phyloP scores from a whole-genome alignment of 37 sponge, comb jelly and placozoan species.

The Ephydatia muelleri region DNA sequence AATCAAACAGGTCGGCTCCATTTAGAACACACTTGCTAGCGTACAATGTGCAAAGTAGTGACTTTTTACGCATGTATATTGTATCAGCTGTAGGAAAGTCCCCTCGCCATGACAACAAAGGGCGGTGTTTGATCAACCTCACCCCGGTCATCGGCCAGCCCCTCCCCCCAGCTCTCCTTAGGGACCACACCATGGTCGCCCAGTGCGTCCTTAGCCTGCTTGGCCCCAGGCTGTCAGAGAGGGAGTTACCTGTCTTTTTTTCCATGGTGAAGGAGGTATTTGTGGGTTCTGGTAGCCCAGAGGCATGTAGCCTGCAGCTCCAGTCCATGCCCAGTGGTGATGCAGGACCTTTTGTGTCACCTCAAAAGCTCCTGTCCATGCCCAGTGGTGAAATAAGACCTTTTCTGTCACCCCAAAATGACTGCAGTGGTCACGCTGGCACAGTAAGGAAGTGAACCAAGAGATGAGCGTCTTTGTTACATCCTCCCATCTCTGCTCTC shows the following conservation, averaged over 20 bases:
- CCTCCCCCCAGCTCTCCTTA: slow-evolving; percentile 9
- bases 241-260: slow-evolving; percentile 75
- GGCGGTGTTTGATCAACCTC: neutral
- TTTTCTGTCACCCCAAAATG: neutral
- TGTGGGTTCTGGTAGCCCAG: slow-evolving; percentile 34
- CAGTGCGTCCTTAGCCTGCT: slow-evolving; percentile 35
- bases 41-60: no score
- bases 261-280: slow-evolving; percentile 69
- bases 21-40: no score
- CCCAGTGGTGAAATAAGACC: neutral
- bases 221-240: slow-evolving; percentile 47
- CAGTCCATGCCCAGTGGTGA: slow-evolving; percentile 7
- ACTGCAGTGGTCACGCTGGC: slow-evolving; percentile 4
- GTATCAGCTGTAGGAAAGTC: neutral
- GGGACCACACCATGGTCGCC: slow-evolving; percentile 63
- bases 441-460: neutral
- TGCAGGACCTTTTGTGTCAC: neutral
- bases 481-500: neutral
- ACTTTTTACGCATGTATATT: no score
- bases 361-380: neutral
- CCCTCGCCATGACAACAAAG: neutral
- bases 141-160: slow-evolving; percentile 8
- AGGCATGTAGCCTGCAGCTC: slow-evolving; percentile 9
- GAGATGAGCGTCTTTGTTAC: neutral
- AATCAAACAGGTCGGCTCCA: neutral